A percentile compares a stretch with the other conserved stretches of the same genome.
phyloP scores from a whole-genome alignment of 1,140 invertebrate species.

The Diachasma alloeum region DNA sequence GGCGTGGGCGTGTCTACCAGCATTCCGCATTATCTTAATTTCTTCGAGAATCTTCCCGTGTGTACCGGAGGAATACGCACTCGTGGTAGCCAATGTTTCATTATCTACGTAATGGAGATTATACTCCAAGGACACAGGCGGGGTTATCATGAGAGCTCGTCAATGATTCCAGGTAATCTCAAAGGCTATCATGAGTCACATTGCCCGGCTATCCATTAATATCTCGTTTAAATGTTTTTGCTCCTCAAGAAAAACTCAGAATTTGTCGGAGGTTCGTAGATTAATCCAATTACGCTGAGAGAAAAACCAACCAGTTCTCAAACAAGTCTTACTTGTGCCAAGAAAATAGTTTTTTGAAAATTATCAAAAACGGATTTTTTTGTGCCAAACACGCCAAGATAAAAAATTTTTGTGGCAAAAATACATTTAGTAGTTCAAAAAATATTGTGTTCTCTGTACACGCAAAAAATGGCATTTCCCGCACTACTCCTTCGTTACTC shows the following conservation, averaged over 20 bases:
- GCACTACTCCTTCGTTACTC: too few relatives aligned
- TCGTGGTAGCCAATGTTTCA: constrained; percentile 1
- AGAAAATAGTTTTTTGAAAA: too few relatives aligned
- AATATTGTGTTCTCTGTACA: too few relatives aligned
- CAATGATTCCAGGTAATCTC: not conserved
- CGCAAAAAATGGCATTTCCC: too few relatives aligned
- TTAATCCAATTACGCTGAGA: too few relatives aligned
- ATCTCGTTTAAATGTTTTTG: not conserved
- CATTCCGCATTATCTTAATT: constrained; percentile 32
- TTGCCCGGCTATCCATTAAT: not conserved
- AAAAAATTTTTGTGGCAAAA: too few relatives aligned
- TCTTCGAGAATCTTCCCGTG: constrained; percentile 10
- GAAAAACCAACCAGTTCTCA: too few relatives aligned
- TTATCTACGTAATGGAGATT: constrained; percentile 1
- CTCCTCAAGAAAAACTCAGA: not conserved
- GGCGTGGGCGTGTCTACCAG: constrained; percentile 28
- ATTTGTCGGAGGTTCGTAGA: too few relatives aligned
- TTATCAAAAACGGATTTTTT: too few relatives aligned
- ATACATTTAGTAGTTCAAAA: too few relatives aligned
- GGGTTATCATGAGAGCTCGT: not conserved
- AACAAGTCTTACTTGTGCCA: too few relatives aligned
- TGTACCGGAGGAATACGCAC: not conserved
- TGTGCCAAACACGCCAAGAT: too few relatives aligned
- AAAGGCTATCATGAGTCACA: not conserved
- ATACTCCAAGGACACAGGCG: not conserved